A percentile compares a stretch with the other conserved stretches of the same genome.
These are phyloP conservation scores for Donacobius atricapilla DNA, from an alignment of 2,113 vertebrate species.

Conservation along the genomic window DNA sequence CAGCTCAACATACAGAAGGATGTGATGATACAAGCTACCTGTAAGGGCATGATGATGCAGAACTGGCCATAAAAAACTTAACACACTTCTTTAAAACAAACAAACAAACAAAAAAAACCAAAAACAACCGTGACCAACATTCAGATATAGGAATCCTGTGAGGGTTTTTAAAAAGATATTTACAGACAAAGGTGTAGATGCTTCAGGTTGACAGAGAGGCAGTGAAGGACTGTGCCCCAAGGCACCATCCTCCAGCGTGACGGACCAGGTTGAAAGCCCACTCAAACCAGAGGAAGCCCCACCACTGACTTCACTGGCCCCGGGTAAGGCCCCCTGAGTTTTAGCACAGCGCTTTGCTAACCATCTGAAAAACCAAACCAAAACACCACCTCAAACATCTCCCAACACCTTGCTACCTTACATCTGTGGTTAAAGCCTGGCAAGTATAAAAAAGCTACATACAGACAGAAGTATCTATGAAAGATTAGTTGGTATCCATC, in stretches of 20 bases:
- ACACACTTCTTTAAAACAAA: background rate
- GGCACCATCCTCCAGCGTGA: background rate
- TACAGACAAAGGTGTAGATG: background rate
- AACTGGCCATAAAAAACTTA: slow-evolving; percentile 29
- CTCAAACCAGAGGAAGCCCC: background rate
- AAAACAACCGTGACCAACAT: background rate
- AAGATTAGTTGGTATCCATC: background rate
- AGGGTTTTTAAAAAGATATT: slow-evolving; percentile 13
- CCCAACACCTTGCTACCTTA: background rate
- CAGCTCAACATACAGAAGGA: background rate
- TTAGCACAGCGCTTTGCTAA: background rate
- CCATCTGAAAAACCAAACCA: background rate
- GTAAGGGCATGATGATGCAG: background rate
- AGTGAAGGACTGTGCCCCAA: background rate
- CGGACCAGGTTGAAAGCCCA: accelerated
- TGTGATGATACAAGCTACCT: background rate
- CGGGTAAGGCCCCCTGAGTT: background rate
- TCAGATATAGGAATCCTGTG: slow-evolving; percentile 12
- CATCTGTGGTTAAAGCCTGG: slow-evolving; percentile 28
- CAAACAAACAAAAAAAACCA: background rate
- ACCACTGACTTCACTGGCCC: background rate
- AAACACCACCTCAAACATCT: background rate
- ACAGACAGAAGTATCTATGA: background rate
- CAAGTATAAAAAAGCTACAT: slow-evolving; percentile 27
- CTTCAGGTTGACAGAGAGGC: background rate